Evolutionary conservation across 1,140 invertebrate genomes (phyloP), one percentile per base, ranked within the genome.

Genomic region (Lutraria rhynchaena): DNA sequence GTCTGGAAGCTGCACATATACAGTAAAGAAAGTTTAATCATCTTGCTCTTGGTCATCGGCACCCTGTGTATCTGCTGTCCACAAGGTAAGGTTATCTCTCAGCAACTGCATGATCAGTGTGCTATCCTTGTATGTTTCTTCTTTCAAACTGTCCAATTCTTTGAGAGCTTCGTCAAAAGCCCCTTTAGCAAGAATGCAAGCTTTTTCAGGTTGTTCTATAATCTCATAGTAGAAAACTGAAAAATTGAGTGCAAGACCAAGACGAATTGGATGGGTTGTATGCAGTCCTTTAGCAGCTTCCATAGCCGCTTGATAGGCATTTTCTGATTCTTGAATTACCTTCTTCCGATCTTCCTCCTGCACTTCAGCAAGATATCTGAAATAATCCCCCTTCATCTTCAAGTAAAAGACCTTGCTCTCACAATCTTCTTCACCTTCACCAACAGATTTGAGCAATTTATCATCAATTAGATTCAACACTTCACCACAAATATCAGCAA

Each of bases 81-180:
- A 88, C 37, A 88, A 82, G 27, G 98, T 99, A 88, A 99, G 95
- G 95, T 99, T 99, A 94, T 99, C 98, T 93, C 98, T 95, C 94
- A 99, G 95, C 92, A 99, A 95, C 95, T 99, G 98, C 98, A 99
- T 99, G 93, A 99, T 99, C 89, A 99, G 95, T 90, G 98, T 99
- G 93, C 97, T 98, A 95, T 99, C 98, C 95, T 99, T 99, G 95
- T 99, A 99, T 99, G 99, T 93, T 99, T 99, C 92, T 94, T 99
- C 98, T 92, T 98, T 98, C 89, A 99, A 94, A 92, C 98, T 99
- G 94, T 99, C 98, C 93, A 99, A 94, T 94, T 99, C 98, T 90
- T 98, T 98, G 94, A 99, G 99, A 93, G 98, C 98, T 92, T 99
- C 98, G 94, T 99, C 98, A 94, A 99, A 99, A 85, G 98, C 98